Base-by-base conservation (phyloP, 2,797 vertebrate genomes). In the Psittacula echo region DNA sequence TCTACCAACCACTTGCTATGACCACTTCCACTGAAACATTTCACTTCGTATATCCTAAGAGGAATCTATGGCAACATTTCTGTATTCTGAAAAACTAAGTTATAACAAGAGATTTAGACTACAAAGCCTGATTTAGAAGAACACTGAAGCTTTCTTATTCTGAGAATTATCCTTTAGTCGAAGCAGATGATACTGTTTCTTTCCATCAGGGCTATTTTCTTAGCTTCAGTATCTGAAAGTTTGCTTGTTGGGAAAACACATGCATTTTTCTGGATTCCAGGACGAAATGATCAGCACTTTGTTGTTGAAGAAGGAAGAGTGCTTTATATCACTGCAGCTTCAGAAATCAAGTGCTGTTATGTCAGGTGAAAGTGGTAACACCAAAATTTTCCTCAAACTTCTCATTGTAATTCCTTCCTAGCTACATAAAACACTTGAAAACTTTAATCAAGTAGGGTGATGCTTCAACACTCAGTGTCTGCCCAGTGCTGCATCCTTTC, bases 181-280 rank as follows among this genome's bases (percentile, higher is more conserved):
- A 87, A 91, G 94, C 78, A 94, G 91, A 77, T 92, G 82, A 87
- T 91, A 41, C 67, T 53, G 75, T 47, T 93, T 78, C 84, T 79
- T 93, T 24, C 3, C 3, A 37, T 20, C 34, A 29, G 6, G 29
- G 78, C 30, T 86, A 56, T 81, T 88, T 84, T 24, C 37, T 65
- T 83, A 32, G 45, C 53, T 86, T 72, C 44, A 4, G 15, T 54
- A 54, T 15, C 51, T 64, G 82, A 10, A 74, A 56, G 65, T 87
- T 91, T 30, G 34, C 70, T 92, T 87, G 21, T 67, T 89, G 70
- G 51, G 65, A 53, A 94, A 94, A 95, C 81, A 88, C 65, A 83
- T 84, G 45, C 21, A 24, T 84, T 90, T 50, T 85, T 87, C 47
- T 32, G 2, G 10, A 72, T 22, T 81, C 58, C 66, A 68, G 42